Evolutionary conservation across 2,888 invertebrate genomes (phyloP).

Genomic region (Xanthorhoe designata): DNA sequence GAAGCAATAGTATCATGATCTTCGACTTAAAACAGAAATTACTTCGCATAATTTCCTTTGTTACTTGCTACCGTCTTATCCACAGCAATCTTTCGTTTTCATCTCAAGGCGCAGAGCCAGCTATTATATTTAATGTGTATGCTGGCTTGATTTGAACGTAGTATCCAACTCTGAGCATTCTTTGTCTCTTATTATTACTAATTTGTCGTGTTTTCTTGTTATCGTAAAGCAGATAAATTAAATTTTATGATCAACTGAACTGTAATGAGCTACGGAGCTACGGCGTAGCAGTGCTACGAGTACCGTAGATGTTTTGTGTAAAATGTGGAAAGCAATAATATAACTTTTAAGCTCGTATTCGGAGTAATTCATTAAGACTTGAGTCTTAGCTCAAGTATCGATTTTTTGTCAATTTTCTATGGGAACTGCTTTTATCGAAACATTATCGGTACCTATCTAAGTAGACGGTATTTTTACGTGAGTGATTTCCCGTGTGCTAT

Average conservation of each 20-base stretch:
- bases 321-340: neutral
- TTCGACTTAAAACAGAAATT: too few species aligned
- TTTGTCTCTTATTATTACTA: slow-evolving; percentile 80
- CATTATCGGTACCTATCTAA: too few species aligned
- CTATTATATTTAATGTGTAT: slow-evolving; percentile 83
- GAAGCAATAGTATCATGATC: too few species aligned
- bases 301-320: slow-evolving; percentile 19
- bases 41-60: neutral
- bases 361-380: too few species aligned
- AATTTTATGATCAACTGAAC: slow-evolving; percentile 65
- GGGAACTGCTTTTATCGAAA: too few species aligned
- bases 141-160: slow-evolving; percentile 83
- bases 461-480: too few species aligned
- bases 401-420: too few species aligned
- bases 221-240: slow-evolving; percentile 71
- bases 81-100: slow-evolving; percentile 52
- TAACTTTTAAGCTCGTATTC: neutral
- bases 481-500: too few species aligned
- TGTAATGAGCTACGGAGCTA: slow-evolving; percentile 56
- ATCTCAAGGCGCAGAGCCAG: slow-evolving; percentile 74
- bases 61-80: slow-evolving; percentile 45
- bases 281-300: slow-evolving; percentile 48
- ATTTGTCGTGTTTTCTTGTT: slow-evolving; percentile 81
- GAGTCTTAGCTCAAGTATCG: too few species aligned
- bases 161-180: slow-evolving; percentile 83